Evolutionary conservation across 2,797 vertebrate species (phyloP), one percentile per base, ranked within the genome.

Genomic region (Gobio occitaniae): DNA sequence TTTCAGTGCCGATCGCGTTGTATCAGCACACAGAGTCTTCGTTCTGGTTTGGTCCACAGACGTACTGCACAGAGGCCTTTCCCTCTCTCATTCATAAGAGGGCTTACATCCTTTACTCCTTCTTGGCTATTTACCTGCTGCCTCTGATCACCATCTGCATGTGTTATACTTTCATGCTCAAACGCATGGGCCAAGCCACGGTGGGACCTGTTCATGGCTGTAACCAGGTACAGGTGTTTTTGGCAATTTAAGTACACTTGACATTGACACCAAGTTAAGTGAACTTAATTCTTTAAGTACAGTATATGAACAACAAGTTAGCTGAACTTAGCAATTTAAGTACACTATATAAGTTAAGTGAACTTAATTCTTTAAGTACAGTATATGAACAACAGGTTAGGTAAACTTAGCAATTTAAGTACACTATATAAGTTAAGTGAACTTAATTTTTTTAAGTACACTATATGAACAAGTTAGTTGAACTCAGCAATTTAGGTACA

Each of bases 111-210:
- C 89, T 94, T 84, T 95, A 94, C 90, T 93, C 90, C 88, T 95
- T 95, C 86, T 81, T 95, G 87, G 92, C 91, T 0, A 92, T 95
- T 13, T 95, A 95, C 83, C 83, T 95, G 75, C 90, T 95, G 54
- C 94, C 93, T 0, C 89, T 95, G 83, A 82, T 94, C 86, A 95
- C 93, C 50, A 95, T 95, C 87, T 90, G 89, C 4, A 88, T 80
- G 44, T 95, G 94, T 59, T 94, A 95, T 13, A 86, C 92, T 76
- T 92, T 93, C 89, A 95, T 95, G 94, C 87, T 95, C 7, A 92
- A 95, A 72, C 91, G 92, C 72, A 93, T 95, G 87, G 92, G 93
- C 38, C 93, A 89, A 47, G 82, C 93, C 48, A 91, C 87, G 0
- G 91, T 95, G 68, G 90, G 94, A 80, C 94, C 92, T n/a, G 75